Evolutionary conservation across 2,797 vertebrate genomes (phyloP).

Genomic region (Sarcophilus harrisii): DNA sequence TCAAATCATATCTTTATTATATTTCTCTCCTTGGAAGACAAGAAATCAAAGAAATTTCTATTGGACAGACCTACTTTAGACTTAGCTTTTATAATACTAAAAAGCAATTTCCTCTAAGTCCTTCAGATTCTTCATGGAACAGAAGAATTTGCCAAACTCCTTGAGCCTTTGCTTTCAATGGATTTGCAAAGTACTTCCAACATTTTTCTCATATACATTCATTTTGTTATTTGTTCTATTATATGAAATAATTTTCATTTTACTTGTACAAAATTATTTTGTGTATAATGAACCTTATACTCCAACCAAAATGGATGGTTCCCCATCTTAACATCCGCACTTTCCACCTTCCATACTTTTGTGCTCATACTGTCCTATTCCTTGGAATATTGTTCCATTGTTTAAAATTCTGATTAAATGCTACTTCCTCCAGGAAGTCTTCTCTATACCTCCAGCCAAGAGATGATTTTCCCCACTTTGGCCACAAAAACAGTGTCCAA

Average conservation of each 20-base stretch:
- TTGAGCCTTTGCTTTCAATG: not conserved
- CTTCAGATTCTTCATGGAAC: not conserved
- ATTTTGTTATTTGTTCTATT: not conserved
- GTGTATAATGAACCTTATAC: not conserved
- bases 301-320: not conserved
- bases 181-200: not conserved
- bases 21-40: not conserved
- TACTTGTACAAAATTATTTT: not conserved
- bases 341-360: not conserved
- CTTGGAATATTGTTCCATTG: not conserved
- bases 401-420: not conserved
- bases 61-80: not conserved
- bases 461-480: no score
- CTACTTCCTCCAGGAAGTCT: no score
- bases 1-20: not conserved
- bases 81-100: not conserved
- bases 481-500: no score
- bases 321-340: rapidly evolving
- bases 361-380: not conserved
- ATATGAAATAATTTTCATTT: not conserved
- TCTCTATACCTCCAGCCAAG: no score
- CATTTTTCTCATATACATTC: not conserved
- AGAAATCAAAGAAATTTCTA: not conserved
- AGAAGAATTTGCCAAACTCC: not conserved
- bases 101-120: not conserved